These are phyloP conservation scores for Drosophila mayri DNA, from an alignment of 1,140 invertebrate genomes.

Conservation along the genomic window DNA sequence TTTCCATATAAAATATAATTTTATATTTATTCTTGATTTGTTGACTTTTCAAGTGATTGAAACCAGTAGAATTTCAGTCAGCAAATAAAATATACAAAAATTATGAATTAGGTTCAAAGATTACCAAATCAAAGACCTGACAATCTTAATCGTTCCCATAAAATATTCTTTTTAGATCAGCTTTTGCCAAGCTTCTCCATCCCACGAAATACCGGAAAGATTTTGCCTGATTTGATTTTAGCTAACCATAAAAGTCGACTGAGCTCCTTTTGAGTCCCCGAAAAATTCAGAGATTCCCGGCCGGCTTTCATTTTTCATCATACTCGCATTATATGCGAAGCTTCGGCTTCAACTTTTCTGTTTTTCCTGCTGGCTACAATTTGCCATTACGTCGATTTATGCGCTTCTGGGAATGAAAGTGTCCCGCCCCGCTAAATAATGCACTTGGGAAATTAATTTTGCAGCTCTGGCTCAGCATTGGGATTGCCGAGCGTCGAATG, in stretches of 20 bases:
- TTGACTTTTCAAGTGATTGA: neutral
- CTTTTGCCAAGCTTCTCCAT: neutral
- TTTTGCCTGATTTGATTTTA: constrained; percentile 30
- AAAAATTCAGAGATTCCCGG: constrained; percentile 34
- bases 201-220: neutral
- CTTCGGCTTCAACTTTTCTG: constrained; percentile 15
- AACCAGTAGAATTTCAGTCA: neutral
- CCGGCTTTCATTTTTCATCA: constrained; percentile 47
- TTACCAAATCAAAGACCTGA: neutral
- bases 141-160: neutral
- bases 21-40: neutral
- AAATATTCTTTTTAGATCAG: constrained; percentile 1
- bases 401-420: constrained; percentile 35
- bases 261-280: constrained; percentile 5
- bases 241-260: constrained; percentile 28
- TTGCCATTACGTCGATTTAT: constrained; percentile 66
- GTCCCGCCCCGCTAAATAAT: constrained; percentile 53
- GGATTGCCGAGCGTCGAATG: neutral
- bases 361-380: constrained; percentile 40
- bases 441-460: constrained; percentile 77
- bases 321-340: constrained; percentile 30
- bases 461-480: constrained; percentile 29
- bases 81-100: neutral
- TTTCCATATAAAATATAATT: neutral
- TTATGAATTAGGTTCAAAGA: neutral